A percentile compares a stretch with the other conserved stretches of the same genome.
Conservation (phyloP, 2,113 vertebrate species). For the Columba janthina region DNA sequence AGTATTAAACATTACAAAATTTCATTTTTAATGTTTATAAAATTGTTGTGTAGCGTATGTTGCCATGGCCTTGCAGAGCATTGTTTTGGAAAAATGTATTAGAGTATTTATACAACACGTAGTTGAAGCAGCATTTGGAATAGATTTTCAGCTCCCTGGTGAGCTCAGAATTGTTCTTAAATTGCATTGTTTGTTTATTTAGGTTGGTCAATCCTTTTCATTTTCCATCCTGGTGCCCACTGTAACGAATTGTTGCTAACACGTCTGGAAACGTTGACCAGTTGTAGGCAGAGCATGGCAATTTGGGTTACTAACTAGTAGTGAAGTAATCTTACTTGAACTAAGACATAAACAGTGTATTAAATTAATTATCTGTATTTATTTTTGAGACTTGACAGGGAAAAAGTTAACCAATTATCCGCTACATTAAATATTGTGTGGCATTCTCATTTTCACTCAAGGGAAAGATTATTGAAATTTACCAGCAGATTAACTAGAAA, state of each 20-base stretch:
- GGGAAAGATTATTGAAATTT: not conserved
- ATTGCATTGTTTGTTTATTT: slow-evolving; percentile 27
- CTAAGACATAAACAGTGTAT: not conserved
- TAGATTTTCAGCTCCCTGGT: slow-evolving; percentile 6
- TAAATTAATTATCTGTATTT: not conserved
- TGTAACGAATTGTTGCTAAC: not conserved
- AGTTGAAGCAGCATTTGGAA: slow-evolving; percentile 25
- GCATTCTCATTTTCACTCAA: not conserved
- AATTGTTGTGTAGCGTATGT: not conserved
- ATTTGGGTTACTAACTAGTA: not conserved
- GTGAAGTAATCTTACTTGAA: not conserved
- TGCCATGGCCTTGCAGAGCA: not conserved
- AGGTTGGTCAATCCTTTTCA: not conserved
- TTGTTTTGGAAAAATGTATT: not conserved
- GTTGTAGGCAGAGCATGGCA: not conserved
- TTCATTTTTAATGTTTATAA: not conserved
- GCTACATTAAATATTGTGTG: not conserved
- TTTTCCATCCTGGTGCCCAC: not conserved
- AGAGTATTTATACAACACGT: not conserved
- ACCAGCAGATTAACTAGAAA: not conserved
- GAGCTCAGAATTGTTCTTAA: slow-evolving; percentile 2
- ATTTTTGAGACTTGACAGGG: not conserved
- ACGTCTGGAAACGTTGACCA: not conserved
- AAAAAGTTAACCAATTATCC: not conserved
- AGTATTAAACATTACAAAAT: not conserved